A percentile compares a stretch with the other conserved stretches of the same genome.
Conservation (phyloP, 1,140 invertebrate species). For the Gonioctena quinquepunctata region DNA sequence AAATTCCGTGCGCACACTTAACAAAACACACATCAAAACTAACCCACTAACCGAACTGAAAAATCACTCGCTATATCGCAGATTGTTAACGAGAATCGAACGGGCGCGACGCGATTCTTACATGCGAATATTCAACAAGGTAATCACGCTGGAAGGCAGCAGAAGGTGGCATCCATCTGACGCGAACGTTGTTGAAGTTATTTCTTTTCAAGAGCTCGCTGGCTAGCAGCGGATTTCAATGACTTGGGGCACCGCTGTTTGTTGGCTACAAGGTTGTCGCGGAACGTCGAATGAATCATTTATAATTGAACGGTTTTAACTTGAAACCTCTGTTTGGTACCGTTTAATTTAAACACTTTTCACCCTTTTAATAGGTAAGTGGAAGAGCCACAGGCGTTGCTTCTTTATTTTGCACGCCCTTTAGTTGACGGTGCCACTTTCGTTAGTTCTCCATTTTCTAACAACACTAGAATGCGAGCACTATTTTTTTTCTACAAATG, state of each 20-base stretch:
- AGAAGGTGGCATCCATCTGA: neutral
- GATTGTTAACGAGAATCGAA: neutral
- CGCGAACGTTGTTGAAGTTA: neutral
- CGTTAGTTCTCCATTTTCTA: too few species aligned
- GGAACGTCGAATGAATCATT: too few species aligned
- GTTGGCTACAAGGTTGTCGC: too few species aligned
- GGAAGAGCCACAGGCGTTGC: too few species aligned
- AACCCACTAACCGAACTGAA: neutral
- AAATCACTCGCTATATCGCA: neutral
- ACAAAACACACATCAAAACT: neutral
- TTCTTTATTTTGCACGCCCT: too few species aligned
- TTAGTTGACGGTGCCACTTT: too few species aligned
- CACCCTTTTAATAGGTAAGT: too few species aligned
- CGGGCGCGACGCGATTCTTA: neutral
- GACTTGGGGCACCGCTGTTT: neutral
- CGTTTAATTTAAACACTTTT: too few species aligned
- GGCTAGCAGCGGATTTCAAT: neutral
- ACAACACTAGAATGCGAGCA: too few species aligned
- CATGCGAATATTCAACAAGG: neutral
- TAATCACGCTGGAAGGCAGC: neutral
- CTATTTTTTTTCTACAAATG: too few species aligned
- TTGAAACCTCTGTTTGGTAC: too few species aligned
- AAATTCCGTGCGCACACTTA: neutral
- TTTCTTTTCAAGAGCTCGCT: neutral
- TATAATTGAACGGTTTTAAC: too few species aligned